A percentile compares a stretch with the other conserved stretches of the same genome.
These are phyloP conservation scores for Pedetes capensis DNA, from an alignment of 2,113 vertebrate species.

Conservation along the genomic window DNA sequence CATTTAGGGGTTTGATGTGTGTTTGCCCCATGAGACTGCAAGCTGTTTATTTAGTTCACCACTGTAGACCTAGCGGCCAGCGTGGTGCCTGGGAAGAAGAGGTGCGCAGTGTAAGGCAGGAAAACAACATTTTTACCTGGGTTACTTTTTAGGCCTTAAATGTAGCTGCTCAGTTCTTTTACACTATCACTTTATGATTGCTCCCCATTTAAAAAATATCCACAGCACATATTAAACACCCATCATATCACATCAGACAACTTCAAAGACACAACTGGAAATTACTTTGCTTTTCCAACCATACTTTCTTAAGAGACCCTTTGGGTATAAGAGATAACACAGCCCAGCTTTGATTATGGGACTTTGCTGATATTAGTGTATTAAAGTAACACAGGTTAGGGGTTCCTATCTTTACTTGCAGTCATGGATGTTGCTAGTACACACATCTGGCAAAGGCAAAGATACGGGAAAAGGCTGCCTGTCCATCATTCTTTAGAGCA, in stretches of 20 bases:
- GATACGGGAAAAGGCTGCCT: not conserved
- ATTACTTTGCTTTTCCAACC: conserved; percentile 76
- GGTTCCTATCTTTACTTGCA: conserved; percentile 47
- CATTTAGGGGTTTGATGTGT: not conserved
- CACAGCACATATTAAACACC: conserved; percentile 74
- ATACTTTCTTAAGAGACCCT: conserved; percentile 75
- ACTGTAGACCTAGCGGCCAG: not conserved
- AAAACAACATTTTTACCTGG: not conserved
- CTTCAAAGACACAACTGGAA: conserved; percentile 82
- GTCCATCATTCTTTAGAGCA: not conserved
- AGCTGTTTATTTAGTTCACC: not conserved
- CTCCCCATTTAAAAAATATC: conserved; percentile 69
- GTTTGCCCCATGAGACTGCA: not conserved
- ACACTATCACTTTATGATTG: conserved; percentile 62
- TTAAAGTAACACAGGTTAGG: conserved; percentile 77
- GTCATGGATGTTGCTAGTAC: conserved; percentile 18
- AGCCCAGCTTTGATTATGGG: conserved; percentile 80
- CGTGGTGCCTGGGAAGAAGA: not conserved
- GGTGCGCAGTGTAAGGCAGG: not conserved
- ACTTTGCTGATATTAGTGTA: conserved; percentile 72
- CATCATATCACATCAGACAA: conserved; percentile 70
- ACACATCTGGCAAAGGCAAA: conserved; percentile 10
- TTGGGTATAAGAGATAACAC: conserved; percentile 82
- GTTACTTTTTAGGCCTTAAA: conserved; percentile 41
- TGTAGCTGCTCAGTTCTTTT: conserved; percentile 17